Evolutionary conservation across 2,797 vertebrate species (phyloP), one percentile per base, ranked within the genome.

Genomic region (Macrochelys suwanniensis): DNA sequence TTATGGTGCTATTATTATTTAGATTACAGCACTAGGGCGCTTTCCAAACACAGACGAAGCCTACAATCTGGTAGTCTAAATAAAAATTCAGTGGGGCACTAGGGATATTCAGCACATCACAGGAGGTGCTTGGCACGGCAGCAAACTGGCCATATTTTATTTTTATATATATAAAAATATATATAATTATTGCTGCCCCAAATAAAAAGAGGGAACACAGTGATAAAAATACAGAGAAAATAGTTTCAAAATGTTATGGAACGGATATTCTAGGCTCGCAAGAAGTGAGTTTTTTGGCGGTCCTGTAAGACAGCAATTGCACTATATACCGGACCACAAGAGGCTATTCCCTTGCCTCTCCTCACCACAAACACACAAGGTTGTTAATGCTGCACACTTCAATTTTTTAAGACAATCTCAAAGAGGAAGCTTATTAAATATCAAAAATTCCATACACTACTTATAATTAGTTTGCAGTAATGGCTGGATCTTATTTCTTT

Each of bases 401-500:
- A 25, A n/a, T 45, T 68, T 54, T 47, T 26, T 47, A 21, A n/a
- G 65, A 71, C 47, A 71, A 5, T 80, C 71, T 61, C 74, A 15
- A 61, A 54, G 88, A 88, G 81, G 68, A 95, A 96, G 91, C 59
- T 79, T 92, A 89, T 90, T 91, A 80, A 93, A 89, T 65, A 88
- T 50, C 87, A 28, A 89, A 97, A 94, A 89, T 88, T 89, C 89
- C 88, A 90, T 53, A 85, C 82, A 19, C 85, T 95, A 87, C 87
- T 94, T 89, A 71, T 86, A 97, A 96, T 82, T 28, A 94, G 84
- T 91, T 95, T 95, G 80, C 74, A 91, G 33, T 84, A 92, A 86
- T 82, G 95, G 31, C 85, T 88, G 93, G 90, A 94, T 97, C 96
- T 92, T 88, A 4, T 97, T 98, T 97, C 96, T 96, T 94, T 90